Base-by-base conservation (phyloP, 2,113 vertebrate genomes). In the Montifringilla adamsi region DNA sequence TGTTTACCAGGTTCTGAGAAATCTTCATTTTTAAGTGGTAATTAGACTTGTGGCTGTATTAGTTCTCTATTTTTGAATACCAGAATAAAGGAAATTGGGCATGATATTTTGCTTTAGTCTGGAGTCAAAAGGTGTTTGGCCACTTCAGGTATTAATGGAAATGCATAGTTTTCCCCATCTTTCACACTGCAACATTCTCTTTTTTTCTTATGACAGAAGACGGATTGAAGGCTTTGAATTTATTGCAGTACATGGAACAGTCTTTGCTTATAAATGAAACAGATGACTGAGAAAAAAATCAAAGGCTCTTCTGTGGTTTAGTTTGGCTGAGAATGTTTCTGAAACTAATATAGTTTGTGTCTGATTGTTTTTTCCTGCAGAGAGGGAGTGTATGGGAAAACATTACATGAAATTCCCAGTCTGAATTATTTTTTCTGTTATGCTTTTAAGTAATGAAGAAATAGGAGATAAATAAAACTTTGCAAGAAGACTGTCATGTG, bases 171-270 rank as follows among this genome's bases (percentile, higher is more conserved):
- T 76, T 89, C 6, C 33, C 64, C 31, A 49, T 86, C 28, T 91
- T 89, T 87, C 77, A 7, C 47, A 13, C 39, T 68, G 44, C 62
- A 87, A 3, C 22, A 13, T 89, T 80, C 50, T 58, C 0, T 0
- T 93, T 92, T 92, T 95, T 83, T 86, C 85, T 86, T 75, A 33
- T 80, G 63, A 50, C 30, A 35, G 39, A 39, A 90, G 50, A 55
- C 59, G 84, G 76, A 84, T 69, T 39, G 68, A 90, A 86, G 72
- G n/a, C 68, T 92, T 92, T 77, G 75, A 90, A 77, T 94, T 86
- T 90, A 81, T 81, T 77, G 50, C 37, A 44, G 55, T 77, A 44
- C 62, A 52, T 59, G 53, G 80, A 88, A 69, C 59, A 69, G 75
- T 76, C 59, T 73, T 93, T 90, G 63, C 79, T 81, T 92, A 77